Conservation (phyloP, 2,113 vertebrate genomes). For the Toxotes jaculatrix region DNA sequence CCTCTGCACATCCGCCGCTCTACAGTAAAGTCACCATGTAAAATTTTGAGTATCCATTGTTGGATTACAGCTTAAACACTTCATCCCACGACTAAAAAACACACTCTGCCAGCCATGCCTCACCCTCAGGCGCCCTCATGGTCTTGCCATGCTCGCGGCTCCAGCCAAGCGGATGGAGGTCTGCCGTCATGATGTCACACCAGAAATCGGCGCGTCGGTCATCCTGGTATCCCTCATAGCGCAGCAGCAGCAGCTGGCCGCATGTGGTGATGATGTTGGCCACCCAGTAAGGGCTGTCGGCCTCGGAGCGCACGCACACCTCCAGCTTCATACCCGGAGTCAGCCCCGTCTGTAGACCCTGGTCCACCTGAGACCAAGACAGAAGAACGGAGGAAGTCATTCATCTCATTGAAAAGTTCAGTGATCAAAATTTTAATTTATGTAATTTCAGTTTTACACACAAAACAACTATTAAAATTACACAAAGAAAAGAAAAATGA, state of each 20-base stretch:
- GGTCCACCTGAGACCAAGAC: conserved; percentile 89
- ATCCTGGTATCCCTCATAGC: conserved; percentile 95
- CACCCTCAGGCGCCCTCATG: conserved; percentile 95
- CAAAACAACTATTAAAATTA: background rate
- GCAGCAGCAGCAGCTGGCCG: conserved; percentile 94
- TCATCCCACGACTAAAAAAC: background rate
- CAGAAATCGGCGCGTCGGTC: conserved; percentile 97
- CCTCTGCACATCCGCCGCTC: background rate
- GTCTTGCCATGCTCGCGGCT: conserved; percentile 91
- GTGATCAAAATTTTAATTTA: background rate
- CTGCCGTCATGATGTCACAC: conserved; percentile 95
- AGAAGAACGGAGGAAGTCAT: background rate
- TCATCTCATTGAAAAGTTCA: background rate
- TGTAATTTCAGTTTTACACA: background rate
- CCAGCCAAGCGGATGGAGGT: conserved; percentile 95
- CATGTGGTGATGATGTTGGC: conserved; percentile 96
- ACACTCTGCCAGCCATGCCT: conserved; percentile 39
- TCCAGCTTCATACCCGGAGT: conserved; percentile 98
- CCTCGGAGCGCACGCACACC: conserved; percentile 89
- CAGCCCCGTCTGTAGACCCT: conserved; percentile 94
- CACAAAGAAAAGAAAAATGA: background rate
- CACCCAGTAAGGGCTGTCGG: conserved; percentile 92
- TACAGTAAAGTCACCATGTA: background rate
- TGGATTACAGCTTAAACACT: background rate
- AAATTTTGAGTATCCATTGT: background rate